phyloP scores from a whole-genome alignment of 2,113 vertebrate species.

The Aspiorhynchus laticeps region DNA sequence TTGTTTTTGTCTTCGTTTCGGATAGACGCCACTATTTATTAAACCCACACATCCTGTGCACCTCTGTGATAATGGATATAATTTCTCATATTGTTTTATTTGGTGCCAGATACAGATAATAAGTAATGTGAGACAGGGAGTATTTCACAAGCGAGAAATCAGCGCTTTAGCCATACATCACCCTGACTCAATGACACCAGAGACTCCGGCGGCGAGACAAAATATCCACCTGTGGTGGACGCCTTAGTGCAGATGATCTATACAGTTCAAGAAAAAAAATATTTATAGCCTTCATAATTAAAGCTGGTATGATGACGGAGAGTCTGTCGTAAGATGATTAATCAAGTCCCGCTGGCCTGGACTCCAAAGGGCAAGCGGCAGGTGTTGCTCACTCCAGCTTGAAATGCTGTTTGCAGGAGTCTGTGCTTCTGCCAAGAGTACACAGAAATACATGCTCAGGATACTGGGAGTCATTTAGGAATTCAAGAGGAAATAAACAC shows the following conservation, averaged over 20 bases:
- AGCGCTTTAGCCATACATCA: conserved; percentile 69
- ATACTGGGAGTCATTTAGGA: neutral
- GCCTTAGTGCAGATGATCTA: conserved; percentile 73
- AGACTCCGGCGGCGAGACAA: conserved; percentile 60
- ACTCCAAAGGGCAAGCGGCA: conserved; percentile 66
- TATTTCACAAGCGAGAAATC: conserved; percentile 69
- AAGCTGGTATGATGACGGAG: conserved; percentile 75
- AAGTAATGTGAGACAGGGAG: conserved; percentile 63
- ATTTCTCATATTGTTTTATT: conserved; percentile 40
- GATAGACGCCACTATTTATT: neutral
- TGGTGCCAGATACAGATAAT: conserved; percentile 33
- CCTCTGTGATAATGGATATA: conserved; percentile 35
- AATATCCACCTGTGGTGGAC: conserved; percentile 74
- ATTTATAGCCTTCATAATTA: conserved; percentile 82
- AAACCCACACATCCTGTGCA: conserved; percentile 17
- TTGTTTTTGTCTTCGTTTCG: conserved; percentile 19
- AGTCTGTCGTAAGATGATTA: conserved; percentile 71
- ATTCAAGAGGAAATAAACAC: neutral
- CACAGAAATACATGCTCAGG: neutral
- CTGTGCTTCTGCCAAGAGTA: conserved; percentile 14
- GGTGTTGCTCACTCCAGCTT: conserved; percentile 67
- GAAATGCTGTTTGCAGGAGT: conserved; percentile 44
- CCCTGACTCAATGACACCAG: conserved; percentile 62
- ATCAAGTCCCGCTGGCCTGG: conserved; percentile 68
- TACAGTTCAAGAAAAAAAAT: conserved; percentile 71